These are phyloP conservation scores for Pteromalus puparum DNA, from an alignment of 1,140 invertebrate species.

Conservation along the genomic window DNA sequence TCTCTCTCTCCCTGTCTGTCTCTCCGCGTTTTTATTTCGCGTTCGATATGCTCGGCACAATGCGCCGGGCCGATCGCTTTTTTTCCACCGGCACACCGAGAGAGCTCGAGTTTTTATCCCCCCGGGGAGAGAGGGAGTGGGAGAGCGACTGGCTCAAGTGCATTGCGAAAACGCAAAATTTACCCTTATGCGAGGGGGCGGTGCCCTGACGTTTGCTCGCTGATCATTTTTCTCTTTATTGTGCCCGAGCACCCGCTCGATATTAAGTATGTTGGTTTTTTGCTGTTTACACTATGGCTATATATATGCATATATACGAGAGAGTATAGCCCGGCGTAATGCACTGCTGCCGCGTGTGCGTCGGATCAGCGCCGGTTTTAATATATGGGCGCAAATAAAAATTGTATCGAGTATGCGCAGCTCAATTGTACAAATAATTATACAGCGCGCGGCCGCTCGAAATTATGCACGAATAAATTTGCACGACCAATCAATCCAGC, in stretches of 20 bases:
- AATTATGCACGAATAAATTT: background rate
- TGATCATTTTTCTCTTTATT: constrained; percentile 14
- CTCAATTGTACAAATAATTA: background rate
- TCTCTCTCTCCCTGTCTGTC: constrained; percentile 53
- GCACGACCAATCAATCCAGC: background rate
- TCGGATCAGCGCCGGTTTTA: background rate
- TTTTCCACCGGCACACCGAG: background rate
- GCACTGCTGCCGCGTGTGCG: no score
- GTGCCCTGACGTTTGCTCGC: background rate
- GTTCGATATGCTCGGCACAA: constrained; percentile 65
- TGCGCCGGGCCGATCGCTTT: constrained; percentile 63
- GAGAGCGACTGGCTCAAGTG: constrained; percentile 24
- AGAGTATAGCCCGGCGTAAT: no score
- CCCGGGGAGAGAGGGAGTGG: background rate
- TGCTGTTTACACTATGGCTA: background rate
- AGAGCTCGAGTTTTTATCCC: constrained; percentile 21
- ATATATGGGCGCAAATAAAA: background rate
- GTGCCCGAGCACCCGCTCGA: background rate
- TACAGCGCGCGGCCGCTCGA: no score
- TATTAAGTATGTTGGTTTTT: background rate
- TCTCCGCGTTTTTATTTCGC: constrained; percentile 62
- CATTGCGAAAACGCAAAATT: constrained; percentile 38
- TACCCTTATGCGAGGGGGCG: background rate
- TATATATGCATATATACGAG: background rate
- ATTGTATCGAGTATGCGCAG: background rate